Conservation (phyloP, 2,113 vertebrate genomes). For the Lasiurus borealis region DNA sequence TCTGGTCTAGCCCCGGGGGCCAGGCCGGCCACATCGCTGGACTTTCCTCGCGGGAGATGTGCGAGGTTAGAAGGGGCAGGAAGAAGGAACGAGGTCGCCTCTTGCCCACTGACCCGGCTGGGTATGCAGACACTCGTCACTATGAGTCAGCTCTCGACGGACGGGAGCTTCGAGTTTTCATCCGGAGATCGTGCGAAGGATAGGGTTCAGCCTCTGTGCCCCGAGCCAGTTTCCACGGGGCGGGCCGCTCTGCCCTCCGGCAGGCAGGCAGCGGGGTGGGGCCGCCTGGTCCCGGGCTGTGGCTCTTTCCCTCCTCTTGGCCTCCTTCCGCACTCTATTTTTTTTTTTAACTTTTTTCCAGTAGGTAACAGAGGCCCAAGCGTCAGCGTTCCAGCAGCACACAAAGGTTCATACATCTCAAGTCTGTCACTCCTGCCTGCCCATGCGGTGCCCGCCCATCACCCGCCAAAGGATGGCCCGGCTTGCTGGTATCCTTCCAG, state of each 20-base stretch:
- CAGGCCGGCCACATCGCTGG: neutral
- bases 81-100: neutral
- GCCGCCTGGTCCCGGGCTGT: accelerated
- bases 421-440: neutral
- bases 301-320: neutral
- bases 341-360: constrained; percentile 56
- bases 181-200: neutral
- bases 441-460: accelerated
- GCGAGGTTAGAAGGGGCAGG: neutral
- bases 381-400: neutral
- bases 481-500: neutral
- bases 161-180: neutral
- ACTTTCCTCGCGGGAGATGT: neutral
- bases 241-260: neutral
- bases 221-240: neutral
- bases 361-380: neutral
- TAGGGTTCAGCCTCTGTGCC: neutral
- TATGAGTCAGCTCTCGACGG: neutral
- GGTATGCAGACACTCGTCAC: neutral
- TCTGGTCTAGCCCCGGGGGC: constrained; percentile 20
- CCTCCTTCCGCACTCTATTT: neutral
- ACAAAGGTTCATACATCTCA: neutral
- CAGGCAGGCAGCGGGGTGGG: neutral
- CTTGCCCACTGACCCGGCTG: neutral
- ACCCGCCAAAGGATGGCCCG: no score